phyloP scores from a whole-genome alignment of 2,113 vertebrate species.

The Campylomormyrus numenius region DNA sequence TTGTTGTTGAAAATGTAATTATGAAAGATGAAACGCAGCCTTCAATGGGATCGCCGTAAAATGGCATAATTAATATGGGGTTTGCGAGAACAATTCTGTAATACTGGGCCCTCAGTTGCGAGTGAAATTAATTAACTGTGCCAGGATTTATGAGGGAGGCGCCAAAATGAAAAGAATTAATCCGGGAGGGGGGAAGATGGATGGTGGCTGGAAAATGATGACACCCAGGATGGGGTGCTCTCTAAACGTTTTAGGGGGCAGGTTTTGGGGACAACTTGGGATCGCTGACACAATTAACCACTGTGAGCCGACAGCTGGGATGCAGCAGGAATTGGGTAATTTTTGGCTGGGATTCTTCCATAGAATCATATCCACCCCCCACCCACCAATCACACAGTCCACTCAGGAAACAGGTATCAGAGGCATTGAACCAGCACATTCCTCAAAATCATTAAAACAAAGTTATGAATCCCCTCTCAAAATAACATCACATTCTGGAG shows the following conservation, averaged over 20 bases:
- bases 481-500: not conserved
- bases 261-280: slow-evolving; percentile 70
- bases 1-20: slow-evolving; percentile 96
- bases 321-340: slow-evolving; percentile 60
- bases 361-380: slow-evolving; percentile 27
- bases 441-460: slow-evolving; percentile 19
- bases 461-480: not conserved
- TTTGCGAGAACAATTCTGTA: slow-evolving; percentile 99
- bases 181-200: slow-evolving; percentile 87
- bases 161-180: slow-evolving; percentile 94
- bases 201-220: slow-evolving; percentile 95
- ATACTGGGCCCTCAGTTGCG: slow-evolving; percentile 91
- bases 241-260: slow-evolving; percentile 93
- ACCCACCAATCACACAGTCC: not conserved
- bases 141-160: slow-evolving; percentile 98
- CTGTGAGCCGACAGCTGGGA: slow-evolving; percentile 81
- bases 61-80: slow-evolving; percentile 99
- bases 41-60: slow-evolving; percentile 98
- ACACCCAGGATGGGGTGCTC: slow-evolving; percentile 79
- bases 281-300: slow-evolving; percentile 86
- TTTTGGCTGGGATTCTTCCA: slow-evolving; percentile 45
- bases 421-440: not conserved
- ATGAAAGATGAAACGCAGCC: slow-evolving; percentile 99
- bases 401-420: slow-evolving; percentile 16
- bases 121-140: slow-evolving; percentile 99